Evolutionary conservation across 2,888 invertebrate genomes (phyloP), one percentile per base, ranked within the genome.

Genomic region (Craniophora ligustri): DNA sequence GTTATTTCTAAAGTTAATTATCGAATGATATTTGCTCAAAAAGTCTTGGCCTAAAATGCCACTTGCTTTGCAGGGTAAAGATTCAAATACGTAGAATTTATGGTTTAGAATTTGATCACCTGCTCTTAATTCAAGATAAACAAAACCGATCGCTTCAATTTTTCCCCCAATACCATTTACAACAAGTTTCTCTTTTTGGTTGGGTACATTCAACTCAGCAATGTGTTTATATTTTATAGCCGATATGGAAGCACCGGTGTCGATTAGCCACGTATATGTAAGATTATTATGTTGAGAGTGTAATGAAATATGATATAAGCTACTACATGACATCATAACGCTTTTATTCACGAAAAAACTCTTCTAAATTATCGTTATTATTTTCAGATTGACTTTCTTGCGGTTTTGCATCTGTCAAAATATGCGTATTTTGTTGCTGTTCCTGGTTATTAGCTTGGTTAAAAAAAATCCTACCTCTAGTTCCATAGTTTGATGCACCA

Each of bases 321-420:
- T 50, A 39, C 38, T 23, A 14, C 10, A 31, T 14, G 26, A 23
- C 26, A 53, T 28, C 13, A 45, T 46, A 14, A 10, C 23, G 7
- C 19, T 39, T n/a, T 45, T 34, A 45, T 5, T 45, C 45, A 38
- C 45, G 51, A 42, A 51, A 51, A 51, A 51, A 45, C 10, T 21
- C 10, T 2, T 18, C 39, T 2, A 10, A 15, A 16, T 30, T 28
- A 11, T 16, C 19, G n/a, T 39, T 13, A 19, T 30, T n/a, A 18
- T 39, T 19, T 15, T n/a, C 13, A 14, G 14, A n/a, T 38, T 47
- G 30, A 38, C n/a, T 40, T 30, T 40, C 28, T n/a, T 6, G 28
- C 16, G 26, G 0, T 7, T 40, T 16, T 2, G 40, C 5, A 2
- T 40, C 40, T 28, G 16, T 2, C 26, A 30, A 40, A 28, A 28